Conservation (phyloP, 2,113 vertebrate species). For the Sialia sialis region DNA sequence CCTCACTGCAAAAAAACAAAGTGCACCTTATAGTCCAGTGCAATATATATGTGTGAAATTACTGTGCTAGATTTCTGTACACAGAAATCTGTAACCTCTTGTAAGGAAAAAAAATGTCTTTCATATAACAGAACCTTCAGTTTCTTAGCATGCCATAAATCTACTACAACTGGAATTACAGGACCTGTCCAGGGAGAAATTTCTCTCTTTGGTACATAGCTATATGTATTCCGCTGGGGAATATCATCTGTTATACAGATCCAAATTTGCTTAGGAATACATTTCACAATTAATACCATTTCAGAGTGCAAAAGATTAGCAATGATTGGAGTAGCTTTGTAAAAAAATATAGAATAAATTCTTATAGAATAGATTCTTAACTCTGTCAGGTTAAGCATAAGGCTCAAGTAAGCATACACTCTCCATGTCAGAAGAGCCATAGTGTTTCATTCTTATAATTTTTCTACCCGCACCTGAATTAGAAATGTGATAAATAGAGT, state of each 20-base stretch:
- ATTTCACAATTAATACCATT: not conserved
- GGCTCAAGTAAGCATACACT: not conserved
- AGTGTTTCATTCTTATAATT: not conserved
- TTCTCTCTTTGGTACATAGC: not conserved
- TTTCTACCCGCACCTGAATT: not conserved
- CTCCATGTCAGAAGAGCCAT: not conserved
- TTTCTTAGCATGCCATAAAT: not conserved
- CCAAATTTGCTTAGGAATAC: not conserved
- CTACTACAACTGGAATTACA: not conserved
- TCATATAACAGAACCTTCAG: not conserved
- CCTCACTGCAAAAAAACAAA: no score
- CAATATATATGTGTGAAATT: no score
- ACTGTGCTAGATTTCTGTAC: not conserved
- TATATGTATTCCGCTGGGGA: not conserved
- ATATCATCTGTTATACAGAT: not conserved
- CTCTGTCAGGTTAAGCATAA: not conserved
- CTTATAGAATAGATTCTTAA: not conserved
- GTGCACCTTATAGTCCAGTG: no score
- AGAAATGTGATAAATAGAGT: not conserved
- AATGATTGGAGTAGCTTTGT: not conserved
- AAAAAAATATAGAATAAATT: not conserved
- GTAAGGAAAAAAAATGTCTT: not conserved
- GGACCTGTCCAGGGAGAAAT: not conserved
- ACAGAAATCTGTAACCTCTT: not conserved
- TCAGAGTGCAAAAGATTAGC: not conserved